Evolutionary conservation across 2,797 vertebrate species (phyloP).

Genomic region (Molossus molossus): DNA sequence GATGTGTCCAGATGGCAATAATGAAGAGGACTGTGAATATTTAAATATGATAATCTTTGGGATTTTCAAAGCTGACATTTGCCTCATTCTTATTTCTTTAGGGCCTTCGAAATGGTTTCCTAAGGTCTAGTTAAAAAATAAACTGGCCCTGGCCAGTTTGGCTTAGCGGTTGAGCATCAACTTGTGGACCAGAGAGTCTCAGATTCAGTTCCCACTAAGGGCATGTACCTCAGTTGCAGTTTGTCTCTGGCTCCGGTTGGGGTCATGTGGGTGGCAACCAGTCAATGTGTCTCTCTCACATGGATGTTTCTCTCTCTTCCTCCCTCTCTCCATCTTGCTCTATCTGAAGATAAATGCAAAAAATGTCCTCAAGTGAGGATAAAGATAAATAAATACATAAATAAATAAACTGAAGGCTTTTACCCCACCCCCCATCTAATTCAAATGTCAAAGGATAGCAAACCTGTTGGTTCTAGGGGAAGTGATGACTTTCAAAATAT

Average conservation of each 20-base stretch:
- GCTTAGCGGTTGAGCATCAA: too few relatives aligned
- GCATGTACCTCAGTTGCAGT: too few relatives aligned
- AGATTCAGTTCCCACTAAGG: too few relatives aligned
- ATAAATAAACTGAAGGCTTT: neutral
- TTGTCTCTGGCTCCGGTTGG: too few relatives aligned
- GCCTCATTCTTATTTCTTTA: constrained; percentile 65
- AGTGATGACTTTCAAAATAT: constrained; percentile 57
- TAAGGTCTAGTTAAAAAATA: constrained; percentile 48
- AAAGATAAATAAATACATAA: too few relatives aligned
- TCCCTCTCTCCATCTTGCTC: too few relatives aligned
- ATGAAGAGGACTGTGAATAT: constrained; percentile 20
- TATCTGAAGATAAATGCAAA: too few relatives aligned
- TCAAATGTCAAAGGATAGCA: constrained; percentile 58
- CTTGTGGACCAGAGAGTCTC: too few relatives aligned
- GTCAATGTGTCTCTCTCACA: too few relatives aligned
- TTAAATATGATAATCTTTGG: constrained; percentile 26
- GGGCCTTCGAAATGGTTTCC: constrained; percentile 33
- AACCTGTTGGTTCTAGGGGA: constrained; percentile 48
- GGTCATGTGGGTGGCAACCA: too few relatives aligned
- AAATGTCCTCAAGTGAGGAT: too few relatives aligned
- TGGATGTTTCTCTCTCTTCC: too few relatives aligned
- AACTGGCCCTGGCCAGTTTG: neutral
- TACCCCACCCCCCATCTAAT: neutral
- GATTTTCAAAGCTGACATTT: constrained; percentile 67
- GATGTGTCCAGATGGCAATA: constrained; percentile 25